Conservation (phyloP, 1,140 invertebrate genomes). For the Chionoecetes opilio region DNA sequence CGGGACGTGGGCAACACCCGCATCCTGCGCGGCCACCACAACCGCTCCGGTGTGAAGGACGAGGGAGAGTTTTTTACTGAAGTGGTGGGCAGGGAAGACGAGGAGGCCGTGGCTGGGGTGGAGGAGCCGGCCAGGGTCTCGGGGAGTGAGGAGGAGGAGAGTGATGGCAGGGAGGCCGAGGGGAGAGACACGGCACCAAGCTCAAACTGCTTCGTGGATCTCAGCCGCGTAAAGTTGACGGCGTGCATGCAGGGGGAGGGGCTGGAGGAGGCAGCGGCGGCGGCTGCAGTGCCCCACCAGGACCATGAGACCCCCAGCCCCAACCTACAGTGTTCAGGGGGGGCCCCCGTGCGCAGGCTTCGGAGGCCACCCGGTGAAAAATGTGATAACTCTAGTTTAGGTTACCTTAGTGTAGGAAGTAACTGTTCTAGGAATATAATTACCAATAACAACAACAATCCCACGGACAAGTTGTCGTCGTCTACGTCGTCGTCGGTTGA, state of each 20-base stretch:
- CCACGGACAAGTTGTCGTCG: conserved; percentile 45
- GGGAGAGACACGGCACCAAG: conserved; percentile 61
- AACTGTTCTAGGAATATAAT: conserved; percentile 79
- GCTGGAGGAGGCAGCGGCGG: conserved; percentile 41
- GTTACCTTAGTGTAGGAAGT: conserved; percentile 79
- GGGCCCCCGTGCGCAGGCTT: conserved; percentile 71
- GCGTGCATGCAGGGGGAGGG: conserved; percentile 65
- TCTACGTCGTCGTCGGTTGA: conserved; percentile 45
- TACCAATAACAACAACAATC: conserved; percentile 78
- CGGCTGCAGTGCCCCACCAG: conserved; percentile 19
- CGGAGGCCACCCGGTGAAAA: conserved; percentile 77
- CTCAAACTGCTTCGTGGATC: conserved; percentile 78
- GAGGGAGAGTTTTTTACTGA: conserved; percentile 56
- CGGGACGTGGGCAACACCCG: conserved; percentile 68
- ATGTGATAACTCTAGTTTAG: conserved; percentile 81
- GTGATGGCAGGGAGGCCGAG: conserved; percentile 32
- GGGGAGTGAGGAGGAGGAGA: conserved; percentile 60
- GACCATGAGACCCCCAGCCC: conserved; percentile 45
- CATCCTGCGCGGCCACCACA: conserved; percentile 65
- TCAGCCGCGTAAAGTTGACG: conserved; percentile 72
- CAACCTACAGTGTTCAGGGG: conserved; percentile 60
- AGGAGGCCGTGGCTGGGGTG: conserved; percentile 48
- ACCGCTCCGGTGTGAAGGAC: conserved; percentile 39
- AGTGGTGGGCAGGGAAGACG: conserved; percentile 57
- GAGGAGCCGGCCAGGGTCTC: conserved; percentile 68